Conservation (phyloP, 2,113 vertebrate species). For the Atherinomorus stipes region DNA sequence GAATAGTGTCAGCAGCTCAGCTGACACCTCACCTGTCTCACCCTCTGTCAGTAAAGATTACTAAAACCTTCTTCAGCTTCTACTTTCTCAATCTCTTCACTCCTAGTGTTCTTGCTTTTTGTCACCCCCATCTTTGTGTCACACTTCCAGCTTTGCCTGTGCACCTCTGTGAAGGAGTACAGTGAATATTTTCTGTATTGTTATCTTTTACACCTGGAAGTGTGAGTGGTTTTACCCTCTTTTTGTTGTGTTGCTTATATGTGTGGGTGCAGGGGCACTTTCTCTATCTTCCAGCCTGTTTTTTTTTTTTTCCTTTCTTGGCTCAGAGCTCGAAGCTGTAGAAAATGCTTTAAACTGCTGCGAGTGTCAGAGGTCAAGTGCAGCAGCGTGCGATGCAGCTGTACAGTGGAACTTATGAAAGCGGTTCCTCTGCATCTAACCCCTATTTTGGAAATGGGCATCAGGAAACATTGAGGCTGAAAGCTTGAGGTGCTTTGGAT, state of each 20-base stretch:
- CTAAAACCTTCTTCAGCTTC: constrained; percentile 22
- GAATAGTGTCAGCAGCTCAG: constrained; percentile 35
- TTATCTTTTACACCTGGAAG: neutral
- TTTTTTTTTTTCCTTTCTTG: constrained; percentile 31
- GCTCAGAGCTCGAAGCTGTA: constrained; percentile 54
- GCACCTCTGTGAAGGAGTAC: constrained; percentile 2
- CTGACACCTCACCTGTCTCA: constrained; percentile 52
- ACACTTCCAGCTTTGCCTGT: constrained; percentile 24
- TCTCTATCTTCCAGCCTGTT: constrained; percentile 42
- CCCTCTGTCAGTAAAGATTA: constrained; percentile 43
- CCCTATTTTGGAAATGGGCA: constrained; percentile 62
- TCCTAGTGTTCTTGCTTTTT: constrained; percentile 5
- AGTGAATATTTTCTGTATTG: constrained; percentile 27
- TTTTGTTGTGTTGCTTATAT: constrained; percentile 41
- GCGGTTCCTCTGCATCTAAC: constrained; percentile 47
- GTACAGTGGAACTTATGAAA: constrained; percentile 49
- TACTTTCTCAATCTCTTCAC: neutral
- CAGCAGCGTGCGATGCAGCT: constrained; percentile 22
- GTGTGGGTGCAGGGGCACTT: constrained; percentile 52
- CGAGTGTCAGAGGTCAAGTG: constrained; percentile 45
- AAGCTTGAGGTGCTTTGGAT: constrained; percentile 46
- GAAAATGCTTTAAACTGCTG: constrained; percentile 60
- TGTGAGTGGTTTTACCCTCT: neutral
- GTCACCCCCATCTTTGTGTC: constrained; percentile 34
- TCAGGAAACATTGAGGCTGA: constrained; percentile 49